Percentiles rank a stretch among this genome's conserved stretches.
These are phyloP conservation scores for Agriopis marginaria DNA, from an alignment of 2,888 invertebrate species.

Conservation along the genomic window DNA sequence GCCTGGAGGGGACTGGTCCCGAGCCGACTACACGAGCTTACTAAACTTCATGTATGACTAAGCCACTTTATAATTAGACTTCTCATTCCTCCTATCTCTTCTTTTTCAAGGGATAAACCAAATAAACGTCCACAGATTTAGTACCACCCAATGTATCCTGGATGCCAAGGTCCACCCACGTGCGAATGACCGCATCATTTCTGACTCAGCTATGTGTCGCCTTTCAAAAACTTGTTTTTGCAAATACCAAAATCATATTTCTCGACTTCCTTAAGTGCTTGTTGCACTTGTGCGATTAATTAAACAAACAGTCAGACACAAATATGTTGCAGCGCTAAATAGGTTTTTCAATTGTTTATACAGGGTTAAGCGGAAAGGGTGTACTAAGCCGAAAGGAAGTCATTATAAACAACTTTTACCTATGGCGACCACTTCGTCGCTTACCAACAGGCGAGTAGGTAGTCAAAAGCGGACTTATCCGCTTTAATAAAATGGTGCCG, in stretches of 20 bases:
- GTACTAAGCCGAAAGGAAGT: no score
- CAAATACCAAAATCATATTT: conserved; percentile 12
- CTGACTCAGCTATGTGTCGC: conserved; percentile 28
- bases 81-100: not conserved
- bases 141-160: no score
- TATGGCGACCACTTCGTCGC: no score
- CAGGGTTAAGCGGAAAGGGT: no score
- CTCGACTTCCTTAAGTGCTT: conserved; percentile 13
- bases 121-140: not conserved
- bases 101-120: conserved; percentile 6
- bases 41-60: not conserved
- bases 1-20: no score
- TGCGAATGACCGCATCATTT: conserved; percentile 29
- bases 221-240: conserved; percentile 26
- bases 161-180: conserved; percentile 36
- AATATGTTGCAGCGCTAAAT: no score
- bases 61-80: not conserved
- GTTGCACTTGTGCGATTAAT: not conserved
- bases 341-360: not conserved
- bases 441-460: no score
- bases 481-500: no score
- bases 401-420: no score
- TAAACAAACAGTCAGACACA: no score
- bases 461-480: no score
- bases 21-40: not conserved